Percentiles rank a stretch among this genome's conserved stretches.
phyloP scores from a whole-genome alignment of 2,797 vertebrate species.

The Pterois miles region DNA sequence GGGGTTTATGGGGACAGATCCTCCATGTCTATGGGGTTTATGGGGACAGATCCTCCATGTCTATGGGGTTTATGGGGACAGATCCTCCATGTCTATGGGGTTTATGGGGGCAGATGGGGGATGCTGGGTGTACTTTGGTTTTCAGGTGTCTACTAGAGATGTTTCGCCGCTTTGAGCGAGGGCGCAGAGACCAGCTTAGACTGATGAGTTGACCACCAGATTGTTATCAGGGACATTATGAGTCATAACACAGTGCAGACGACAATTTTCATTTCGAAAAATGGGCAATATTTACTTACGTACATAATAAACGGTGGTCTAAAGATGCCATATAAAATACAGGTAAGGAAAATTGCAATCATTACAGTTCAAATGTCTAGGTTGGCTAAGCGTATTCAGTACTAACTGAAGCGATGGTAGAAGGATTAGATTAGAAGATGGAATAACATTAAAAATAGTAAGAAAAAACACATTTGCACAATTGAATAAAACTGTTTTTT shows the following conservation, averaged over 20 bases:
- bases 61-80: conserved; percentile 1
- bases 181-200: conserved; percentile 75
- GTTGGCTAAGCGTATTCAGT: conserved; percentile 86
- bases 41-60: conserved; percentile 34
- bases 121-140: conserved; percentile 80
- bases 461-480: conserved; percentile 85
- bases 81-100: conserved; percentile 5
- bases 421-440: conserved; percentile 87
- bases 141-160: conserved; percentile 73
- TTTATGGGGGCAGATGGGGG: conserved; percentile 27
- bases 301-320: conserved; percentile 84
- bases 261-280: conserved; percentile 65
- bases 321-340: conserved; percentile 86
- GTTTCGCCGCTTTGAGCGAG: conserved; percentile 81
- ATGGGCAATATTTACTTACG: conserved; percentile 81
- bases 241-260: conserved; percentile 78
- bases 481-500: conserved; percentile 83
- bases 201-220: conserved; percentile 60
- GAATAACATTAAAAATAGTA: conserved; percentile 86
- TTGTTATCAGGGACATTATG: conserved; percentile 63
- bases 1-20: conserved; percentile 22
- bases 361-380: conserved; percentile 87
- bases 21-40: conserved; percentile 3
- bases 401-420: conserved; percentile 88
- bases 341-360: conserved; percentile 85